Percentiles rank a stretch among this genome's conserved stretches.
Conservation (phyloP, 2,888 invertebrate species). For the Psococerastis gibbosa region DNA sequence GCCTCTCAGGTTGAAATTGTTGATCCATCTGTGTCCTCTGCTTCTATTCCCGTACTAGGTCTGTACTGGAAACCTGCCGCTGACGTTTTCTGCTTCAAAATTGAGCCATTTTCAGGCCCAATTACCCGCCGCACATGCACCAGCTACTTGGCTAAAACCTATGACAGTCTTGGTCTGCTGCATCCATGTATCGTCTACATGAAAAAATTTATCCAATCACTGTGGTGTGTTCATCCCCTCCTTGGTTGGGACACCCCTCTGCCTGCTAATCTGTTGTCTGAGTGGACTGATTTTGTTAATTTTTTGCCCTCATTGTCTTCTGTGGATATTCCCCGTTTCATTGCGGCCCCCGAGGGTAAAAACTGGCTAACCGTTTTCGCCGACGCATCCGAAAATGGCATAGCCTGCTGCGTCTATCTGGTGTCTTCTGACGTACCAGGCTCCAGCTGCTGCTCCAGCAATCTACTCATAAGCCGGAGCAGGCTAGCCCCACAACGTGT, state of each 20-base stretch:
- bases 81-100: conserved; percentile 1
- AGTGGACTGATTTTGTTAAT: conserved; percentile 6
- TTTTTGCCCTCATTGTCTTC: conserved; percentile 5
- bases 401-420: conserved; percentile 8
- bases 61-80: conserved; percentile 9
- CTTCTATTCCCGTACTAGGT: conserved; percentile 8
- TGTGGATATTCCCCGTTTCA: conserved; percentile 8
- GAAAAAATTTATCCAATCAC: conserved; percentile 11
- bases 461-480: neutral
- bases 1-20: neutral
- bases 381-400: conserved; percentile 11
- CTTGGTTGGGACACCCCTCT: conserved; percentile 11
- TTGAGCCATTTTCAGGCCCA: neutral
- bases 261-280: neutral
- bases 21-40: neutral
- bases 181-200: conserved; percentile 4
- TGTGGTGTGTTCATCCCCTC: neutral
- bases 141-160: conserved; percentile 8
- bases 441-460: no score
- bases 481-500: neutral
- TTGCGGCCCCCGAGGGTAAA: neutral
- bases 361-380: neutral
- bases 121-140: conserved; percentile 1
- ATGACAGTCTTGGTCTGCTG: conserved; percentile 10
- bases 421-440: neutral